Conservation (phyloP, 1,140 invertebrate genomes). For the Drosophila pachea region DNA sequence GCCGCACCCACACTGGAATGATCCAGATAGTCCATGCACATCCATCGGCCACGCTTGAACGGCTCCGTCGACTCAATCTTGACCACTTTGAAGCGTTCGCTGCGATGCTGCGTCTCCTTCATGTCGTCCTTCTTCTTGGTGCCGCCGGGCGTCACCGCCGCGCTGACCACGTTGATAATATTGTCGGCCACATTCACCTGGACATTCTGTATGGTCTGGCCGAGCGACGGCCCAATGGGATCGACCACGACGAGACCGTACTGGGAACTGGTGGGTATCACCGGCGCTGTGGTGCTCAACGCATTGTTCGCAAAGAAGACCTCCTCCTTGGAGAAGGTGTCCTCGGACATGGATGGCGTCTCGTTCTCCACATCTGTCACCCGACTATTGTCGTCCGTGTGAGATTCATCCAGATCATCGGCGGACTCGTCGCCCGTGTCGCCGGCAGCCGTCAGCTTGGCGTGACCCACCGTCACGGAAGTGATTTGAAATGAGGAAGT, state of each 20-base stretch:
- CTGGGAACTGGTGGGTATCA: conserved; percentile 90
- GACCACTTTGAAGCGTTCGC: conserved; percentile 96
- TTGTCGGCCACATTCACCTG: conserved; percentile 83
- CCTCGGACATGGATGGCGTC: conserved; percentile 91
- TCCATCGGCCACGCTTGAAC: conserved; percentile 95
- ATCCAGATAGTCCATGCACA: conserved; percentile 97
- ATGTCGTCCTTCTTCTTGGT: conserved; percentile 83
- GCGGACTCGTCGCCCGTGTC: conserved; percentile 95
- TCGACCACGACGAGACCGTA: conserved; percentile 89
- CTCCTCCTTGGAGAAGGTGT: conserved; percentile 90
- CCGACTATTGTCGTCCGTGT: conserved; percentile 91
- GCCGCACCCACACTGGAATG: conserved; percentile 80
- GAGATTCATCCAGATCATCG: conserved; percentile 95
- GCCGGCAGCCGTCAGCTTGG: conserved; percentile 82
- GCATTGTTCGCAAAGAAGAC: conserved; percentile 88
- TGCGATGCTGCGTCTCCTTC: conserved; percentile 86
- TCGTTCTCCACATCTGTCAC: conserved; percentile 91
- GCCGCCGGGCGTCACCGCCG: conserved; percentile 79
- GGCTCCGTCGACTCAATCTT: conserved; percentile 97
- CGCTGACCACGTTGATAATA: conserved; percentile 83
- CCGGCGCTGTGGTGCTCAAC: conserved; percentile 87
- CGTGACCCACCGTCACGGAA: conserved; percentile 87
- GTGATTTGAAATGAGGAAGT: conserved; percentile 95
- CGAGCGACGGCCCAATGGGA: conserved; percentile 71
- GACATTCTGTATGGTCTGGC: conserved; percentile 80